Percentiles rank a stretch among this genome's conserved stretches.
These are phyloP conservation scores for Dreissena rostriformis DNA, from an alignment of 1,140 invertebrate genomes.

Conservation along the genomic window DNA sequence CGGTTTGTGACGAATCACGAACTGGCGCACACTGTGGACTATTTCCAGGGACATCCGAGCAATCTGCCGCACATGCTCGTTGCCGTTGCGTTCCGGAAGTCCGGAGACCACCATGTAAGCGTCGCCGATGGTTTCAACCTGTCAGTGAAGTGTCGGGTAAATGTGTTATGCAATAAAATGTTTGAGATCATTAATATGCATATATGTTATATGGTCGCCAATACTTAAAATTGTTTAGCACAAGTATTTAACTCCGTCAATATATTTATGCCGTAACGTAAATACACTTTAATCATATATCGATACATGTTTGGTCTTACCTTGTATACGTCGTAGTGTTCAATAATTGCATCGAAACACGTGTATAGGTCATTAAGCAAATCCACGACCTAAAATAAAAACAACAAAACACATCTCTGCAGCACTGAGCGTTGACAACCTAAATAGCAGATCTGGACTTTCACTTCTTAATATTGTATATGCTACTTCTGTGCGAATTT, in stretches of 20 bases:
- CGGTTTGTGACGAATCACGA: constrained; percentile 82
- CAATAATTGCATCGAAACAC: constrained; percentile 95
- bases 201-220: neutral
- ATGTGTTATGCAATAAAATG: neutral
- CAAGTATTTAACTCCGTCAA: too few species aligned
- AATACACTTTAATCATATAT: too few species aligned
- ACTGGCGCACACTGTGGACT: constrained; percentile 81
- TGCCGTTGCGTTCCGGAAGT: constrained; percentile 62
- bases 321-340: constrained; percentile 95
- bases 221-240: too few species aligned
- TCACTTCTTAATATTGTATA: too few species aligned
- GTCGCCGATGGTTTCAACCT: constrained; percentile 84
- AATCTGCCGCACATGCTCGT: constrained; percentile 83
- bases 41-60: constrained; percentile 85
- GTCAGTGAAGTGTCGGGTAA: neutral
- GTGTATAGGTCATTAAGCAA: constrained; percentile 92
- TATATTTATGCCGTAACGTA: too few species aligned
- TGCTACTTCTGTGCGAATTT: too few species aligned
- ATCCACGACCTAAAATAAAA: constrained; percentile 70
- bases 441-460: too few species aligned
- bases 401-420: neutral
- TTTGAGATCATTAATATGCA: neutral
- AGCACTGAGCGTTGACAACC: too few species aligned
- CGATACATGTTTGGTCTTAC: constrained; percentile 50
- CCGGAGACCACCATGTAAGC: constrained; percentile 85